phyloP scores from a whole-genome alignment of 2,888 invertebrate species.

The Resseliella maxima region DNA sequence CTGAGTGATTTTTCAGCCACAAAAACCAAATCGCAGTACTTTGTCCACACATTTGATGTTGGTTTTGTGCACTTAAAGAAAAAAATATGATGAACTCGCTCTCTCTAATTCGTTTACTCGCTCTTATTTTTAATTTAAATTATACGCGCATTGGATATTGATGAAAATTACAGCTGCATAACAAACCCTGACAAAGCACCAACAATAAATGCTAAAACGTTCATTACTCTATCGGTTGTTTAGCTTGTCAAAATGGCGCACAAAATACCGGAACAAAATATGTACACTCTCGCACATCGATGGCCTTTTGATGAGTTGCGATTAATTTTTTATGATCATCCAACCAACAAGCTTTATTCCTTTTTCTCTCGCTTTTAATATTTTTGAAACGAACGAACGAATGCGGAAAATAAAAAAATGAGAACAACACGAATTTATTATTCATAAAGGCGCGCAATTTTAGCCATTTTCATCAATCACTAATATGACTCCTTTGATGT shows the following conservation, averaged over 20 bases:
- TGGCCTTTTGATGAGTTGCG: slow-evolving; percentile 27
- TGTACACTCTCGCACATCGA: not conserved
- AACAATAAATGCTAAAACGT: not conserved
- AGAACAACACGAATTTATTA: not conserved
- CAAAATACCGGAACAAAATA: not conserved
- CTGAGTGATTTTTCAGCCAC: too few relatives aligned
- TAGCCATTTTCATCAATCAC: slow-evolving; percentile 20
- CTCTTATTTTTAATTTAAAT: slow-evolving; percentile 37
- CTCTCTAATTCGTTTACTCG: too few relatives aligned
- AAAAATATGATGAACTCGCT: too few relatives aligned
- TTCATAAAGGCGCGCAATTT: slow-evolving; percentile 34
- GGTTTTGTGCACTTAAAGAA: too few relatives aligned
- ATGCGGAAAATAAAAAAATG: too few relatives aligned
- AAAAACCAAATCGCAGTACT: too few relatives aligned
- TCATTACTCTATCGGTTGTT: not conserved
- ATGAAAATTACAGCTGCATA: slow-evolving; percentile 6
- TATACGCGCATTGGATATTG: not conserved
- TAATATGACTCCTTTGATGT: slow-evolving; percentile 6
- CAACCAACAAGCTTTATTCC: not conserved
- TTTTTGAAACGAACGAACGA: not conserved
- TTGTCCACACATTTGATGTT: too few relatives aligned
- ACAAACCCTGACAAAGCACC: not conserved
- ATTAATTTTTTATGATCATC: slow-evolving; percentile 53
- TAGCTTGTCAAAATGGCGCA: not conserved
- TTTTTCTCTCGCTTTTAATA: not conserved